Percentiles rank a stretch among this genome's conserved stretches.
phyloP scores from a whole-genome alignment of 1,140 invertebrate genomes.

The Drosophila parabipectinata region DNA sequence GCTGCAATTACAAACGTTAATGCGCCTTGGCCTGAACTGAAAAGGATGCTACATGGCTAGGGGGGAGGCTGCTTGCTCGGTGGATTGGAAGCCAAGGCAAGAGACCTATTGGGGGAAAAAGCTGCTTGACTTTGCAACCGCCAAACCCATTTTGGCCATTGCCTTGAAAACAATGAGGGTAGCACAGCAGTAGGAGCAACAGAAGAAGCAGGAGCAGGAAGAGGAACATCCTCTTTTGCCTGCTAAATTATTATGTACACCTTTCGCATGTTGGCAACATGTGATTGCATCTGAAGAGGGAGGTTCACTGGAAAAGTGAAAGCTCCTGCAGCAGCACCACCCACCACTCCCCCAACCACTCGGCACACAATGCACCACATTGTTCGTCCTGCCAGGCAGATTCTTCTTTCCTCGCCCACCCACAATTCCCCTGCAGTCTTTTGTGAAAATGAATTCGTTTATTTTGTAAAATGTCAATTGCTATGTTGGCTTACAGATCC shows the following conservation, averaged over 20 bases:
- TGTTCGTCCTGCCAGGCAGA: constrained; percentile 40
- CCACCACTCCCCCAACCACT: constrained; percentile 2
- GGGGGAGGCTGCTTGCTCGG: background rate
- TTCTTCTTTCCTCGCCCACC: constrained; percentile 1
- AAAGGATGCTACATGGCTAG: background rate
- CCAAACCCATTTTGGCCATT: constrained; percentile 64
- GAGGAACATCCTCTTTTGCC: constrained; percentile 24
- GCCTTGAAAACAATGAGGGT: constrained; percentile 54
- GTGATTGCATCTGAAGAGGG: constrained; percentile 66
- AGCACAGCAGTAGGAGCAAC: constrained; percentile 5
- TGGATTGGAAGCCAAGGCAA: constrained; percentile 4
- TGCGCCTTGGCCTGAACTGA: constrained; percentile 48
- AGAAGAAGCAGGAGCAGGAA: background rate
- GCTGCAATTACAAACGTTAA: constrained; percentile 82
- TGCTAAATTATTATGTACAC: constrained; percentile 76
- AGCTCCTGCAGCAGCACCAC: constrained; percentile 34
- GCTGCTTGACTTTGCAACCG: constrained; percentile 75
- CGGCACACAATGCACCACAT: constrained; percentile 38
- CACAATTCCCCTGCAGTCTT: constrained; percentile 30
- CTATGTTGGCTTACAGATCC: constrained; percentile 54
- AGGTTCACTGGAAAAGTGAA: constrained; percentile 54
- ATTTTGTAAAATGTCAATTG: constrained; percentile 83
- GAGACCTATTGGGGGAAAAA: background rate
- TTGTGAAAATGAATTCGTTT: constrained; percentile 81
- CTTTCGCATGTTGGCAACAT: constrained; percentile 79